These are phyloP conservation scores for Desmophyllum pertusum DNA, from an alignment of 92 coral and sea anemone species.

Conservation along the genomic window DNA sequence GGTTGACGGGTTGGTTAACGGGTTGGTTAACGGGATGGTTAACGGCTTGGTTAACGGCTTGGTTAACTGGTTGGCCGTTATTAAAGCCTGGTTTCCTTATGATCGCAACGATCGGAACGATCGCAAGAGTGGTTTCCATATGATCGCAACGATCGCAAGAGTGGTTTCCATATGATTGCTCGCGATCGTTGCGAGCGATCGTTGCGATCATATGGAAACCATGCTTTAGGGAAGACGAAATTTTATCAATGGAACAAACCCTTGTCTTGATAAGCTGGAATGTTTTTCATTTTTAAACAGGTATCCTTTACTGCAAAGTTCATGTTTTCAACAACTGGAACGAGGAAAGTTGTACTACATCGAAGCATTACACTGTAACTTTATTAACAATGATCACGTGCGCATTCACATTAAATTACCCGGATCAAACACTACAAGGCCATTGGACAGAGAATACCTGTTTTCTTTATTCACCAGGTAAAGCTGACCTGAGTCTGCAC, in stretches of 20 bases:
- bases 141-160: too few species aligned
- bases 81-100: too few species aligned
- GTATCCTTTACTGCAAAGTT: slow-evolving; percentile 62
- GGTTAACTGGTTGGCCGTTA: too few species aligned
- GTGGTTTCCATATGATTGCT: too few species aligned
- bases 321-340: slow-evolving; percentile 54
- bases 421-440: slow-evolving; percentile 34
- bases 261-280: not conserved
- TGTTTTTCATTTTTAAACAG: slow-evolving; percentile 1
- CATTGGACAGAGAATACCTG: slow-evolving; percentile 34
- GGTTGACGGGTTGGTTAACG: too few species aligned
- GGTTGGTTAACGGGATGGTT: too few species aligned
- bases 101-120: too few species aligned
- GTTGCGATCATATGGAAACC: too few species aligned
- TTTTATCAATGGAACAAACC: not conserved
- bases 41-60: too few species aligned
- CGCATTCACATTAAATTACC: slow-evolving; percentile 64
- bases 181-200: too few species aligned
- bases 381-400: slow-evolving; percentile 55
- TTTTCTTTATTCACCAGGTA: slow-evolving; percentile 61
- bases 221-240: not conserved
- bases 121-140: too few species aligned
- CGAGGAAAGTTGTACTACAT: slow-evolving; percentile 63
- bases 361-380: slow-evolving; percentile 76
- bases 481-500: not conserved